Conservation (phyloP, 2,888 invertebrate species). For the Idaea dimidiata region DNA sequence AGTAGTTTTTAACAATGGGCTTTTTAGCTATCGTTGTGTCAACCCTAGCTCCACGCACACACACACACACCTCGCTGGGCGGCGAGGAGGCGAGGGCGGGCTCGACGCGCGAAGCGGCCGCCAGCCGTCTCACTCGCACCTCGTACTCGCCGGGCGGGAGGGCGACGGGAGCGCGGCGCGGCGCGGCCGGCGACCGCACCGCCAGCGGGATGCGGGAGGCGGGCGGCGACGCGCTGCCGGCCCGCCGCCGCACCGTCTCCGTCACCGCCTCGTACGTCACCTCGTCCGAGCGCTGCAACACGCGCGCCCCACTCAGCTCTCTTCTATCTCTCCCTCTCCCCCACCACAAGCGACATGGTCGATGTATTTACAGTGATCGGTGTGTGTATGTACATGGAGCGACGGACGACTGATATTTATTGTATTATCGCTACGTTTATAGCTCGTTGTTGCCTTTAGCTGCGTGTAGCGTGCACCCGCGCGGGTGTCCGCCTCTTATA, state of each 20-base stretch:
- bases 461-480: no score
- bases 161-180: slow-evolving; percentile 57
- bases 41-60: no score
- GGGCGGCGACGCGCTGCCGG: slow-evolving; percentile 70
- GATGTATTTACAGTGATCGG: slow-evolving; percentile 31
- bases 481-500: no score
- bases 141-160: background rate
- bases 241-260: slow-evolving; percentile 82
- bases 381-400: background rate
- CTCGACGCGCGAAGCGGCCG: background rate
- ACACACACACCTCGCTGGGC: background rate
- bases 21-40: no score
- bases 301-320: slow-evolving; percentile 11
- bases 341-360: slow-evolving; percentile 28
- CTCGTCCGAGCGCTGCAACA: slow-evolving; percentile 57
- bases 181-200: slow-evolving; percentile 63
- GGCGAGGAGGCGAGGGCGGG: slow-evolving; percentile 3
- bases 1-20: no score
- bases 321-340: slow-evolving; percentile 14
- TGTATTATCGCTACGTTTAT: no score
- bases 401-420: background rate
- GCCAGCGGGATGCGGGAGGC: slow-evolving; percentile 69
- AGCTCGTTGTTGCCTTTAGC: no score
- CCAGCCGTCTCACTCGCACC: slow-evolving; percentile 22
- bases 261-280: slow-evolving; percentile 81